Conservation (phyloP, 2,797 vertebrate species). For the Aselliscus stoliczkanus region DNA sequence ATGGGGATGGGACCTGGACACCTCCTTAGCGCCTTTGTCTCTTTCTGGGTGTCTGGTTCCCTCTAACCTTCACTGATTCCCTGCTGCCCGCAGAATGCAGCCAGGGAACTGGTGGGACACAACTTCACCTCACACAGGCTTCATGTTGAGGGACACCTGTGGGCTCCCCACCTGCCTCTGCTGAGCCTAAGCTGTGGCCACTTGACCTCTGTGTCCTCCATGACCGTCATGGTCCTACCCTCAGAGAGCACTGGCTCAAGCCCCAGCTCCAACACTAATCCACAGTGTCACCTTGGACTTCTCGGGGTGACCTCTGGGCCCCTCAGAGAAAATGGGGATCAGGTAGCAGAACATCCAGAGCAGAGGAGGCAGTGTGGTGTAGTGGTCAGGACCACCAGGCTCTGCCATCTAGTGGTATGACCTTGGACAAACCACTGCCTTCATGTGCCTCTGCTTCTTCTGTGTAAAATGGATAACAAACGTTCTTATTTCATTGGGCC, state of each 20-base stretch:
- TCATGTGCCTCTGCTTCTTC: not conserved
- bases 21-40: not conserved
- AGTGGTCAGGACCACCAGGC: not conserved
- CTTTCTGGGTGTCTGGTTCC: not conserved
- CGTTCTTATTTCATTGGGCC: not conserved
- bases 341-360: not conserved
- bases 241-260: not conserved
- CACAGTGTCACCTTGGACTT: not conserved
- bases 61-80: not conserved
- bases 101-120: not conserved
- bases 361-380: not conserved
- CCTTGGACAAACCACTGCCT: not conserved
- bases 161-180: not conserved
- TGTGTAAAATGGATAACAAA: not conserved
- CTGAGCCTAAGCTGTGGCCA: not conserved
- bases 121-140: not conserved
- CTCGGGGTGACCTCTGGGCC: not conserved
- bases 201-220: not conserved
- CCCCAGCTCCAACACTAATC: not conserved
- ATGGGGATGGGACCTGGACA: too few relatives aligned
- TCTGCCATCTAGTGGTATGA: not conserved
- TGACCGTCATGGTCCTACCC: not conserved
- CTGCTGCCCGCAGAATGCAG: not conserved
- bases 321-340: not conserved
- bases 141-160: not conserved